Conservation (phyloP, 2,888 invertebrate species). For the Mallateleia sp. region DNA sequence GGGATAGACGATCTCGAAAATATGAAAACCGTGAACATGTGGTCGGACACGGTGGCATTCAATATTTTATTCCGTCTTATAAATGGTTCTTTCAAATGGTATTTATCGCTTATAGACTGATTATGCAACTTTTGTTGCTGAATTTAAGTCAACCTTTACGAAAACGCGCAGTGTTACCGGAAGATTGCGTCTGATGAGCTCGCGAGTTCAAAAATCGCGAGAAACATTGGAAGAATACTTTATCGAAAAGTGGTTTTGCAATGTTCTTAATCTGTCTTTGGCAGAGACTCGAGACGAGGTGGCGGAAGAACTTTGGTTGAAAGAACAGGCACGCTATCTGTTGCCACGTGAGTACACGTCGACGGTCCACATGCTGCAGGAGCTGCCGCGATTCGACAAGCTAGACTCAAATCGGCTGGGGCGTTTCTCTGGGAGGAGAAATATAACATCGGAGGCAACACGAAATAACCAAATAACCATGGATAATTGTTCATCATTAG, state of each 20-base stretch:
- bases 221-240: constrained; percentile 55
- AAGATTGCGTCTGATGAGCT: constrained; percentile 47
- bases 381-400: constrained; percentile 25
- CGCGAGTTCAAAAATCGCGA: constrained; percentile 39
- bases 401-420: background rate
- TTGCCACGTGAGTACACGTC: constrained; percentile 23
- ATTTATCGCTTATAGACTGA: constrained; percentile 13
- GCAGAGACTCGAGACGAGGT: constrained; percentile 53
- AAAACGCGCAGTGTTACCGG: constrained; percentile 21
- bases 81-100: constrained; percentile 57
- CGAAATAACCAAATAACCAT: background rate
- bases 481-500: background rate
- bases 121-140: constrained; percentile 16
- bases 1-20: constrained; percentile 43
- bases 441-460: background rate
- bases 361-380: constrained; percentile 44
- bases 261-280: constrained; percentile 22
- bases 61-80: too few relatives aligned
- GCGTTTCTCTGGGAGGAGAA: background rate
- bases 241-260: constrained; percentile 65
- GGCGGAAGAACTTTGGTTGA: constrained; percentile 59
- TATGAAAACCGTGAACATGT: constrained; percentile 20
- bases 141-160: constrained; percentile 34
- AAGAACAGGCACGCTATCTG: too few relatives aligned
- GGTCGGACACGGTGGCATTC: constrained; percentile 39